phyloP scores from a whole-genome alignment of 2,888 invertebrate species.

The Sturmia bella region DNA sequence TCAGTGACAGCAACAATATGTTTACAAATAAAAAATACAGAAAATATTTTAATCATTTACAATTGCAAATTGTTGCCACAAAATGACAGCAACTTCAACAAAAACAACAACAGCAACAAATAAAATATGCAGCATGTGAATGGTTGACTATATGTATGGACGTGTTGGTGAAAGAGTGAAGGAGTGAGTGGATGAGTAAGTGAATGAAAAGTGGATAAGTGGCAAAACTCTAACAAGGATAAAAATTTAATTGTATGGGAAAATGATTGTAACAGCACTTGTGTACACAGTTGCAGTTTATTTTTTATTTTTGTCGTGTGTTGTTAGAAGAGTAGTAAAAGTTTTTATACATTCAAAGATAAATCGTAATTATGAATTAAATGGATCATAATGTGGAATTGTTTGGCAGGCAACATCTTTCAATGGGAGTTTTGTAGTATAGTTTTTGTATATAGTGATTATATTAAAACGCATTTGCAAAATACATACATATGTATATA shows the following conservation, averaged over 20 bases:
- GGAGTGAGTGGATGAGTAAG: conserved; percentile 38
- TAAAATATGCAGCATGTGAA: conserved; percentile 56
- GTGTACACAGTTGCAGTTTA: conserved; percentile 2
- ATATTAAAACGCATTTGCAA: not conserved
- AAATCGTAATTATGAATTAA: conserved; percentile 6
- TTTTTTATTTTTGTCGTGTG: not conserved
- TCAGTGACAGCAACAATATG: conserved; percentile 72
- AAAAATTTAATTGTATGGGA: conserved; percentile 50
- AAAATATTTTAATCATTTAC: conserved; percentile 60
- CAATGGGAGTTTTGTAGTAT: not conserved
- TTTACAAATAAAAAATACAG: conserved; percentile 44
- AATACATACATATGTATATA: too few species aligned
- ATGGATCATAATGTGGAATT: conserved; percentile 29
- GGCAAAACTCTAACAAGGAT: conserved; percentile 46
- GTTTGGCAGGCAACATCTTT: conserved; percentile 14
- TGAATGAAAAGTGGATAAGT: conserved; percentile 37
- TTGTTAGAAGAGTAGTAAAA: not conserved
- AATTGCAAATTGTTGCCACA: conserved; percentile 62
- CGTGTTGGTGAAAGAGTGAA: conserved; percentile 41
- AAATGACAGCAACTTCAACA: conserved; percentile 58
- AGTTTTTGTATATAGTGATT: not conserved
- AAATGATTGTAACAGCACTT: conserved; percentile 27
- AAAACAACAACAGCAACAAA: conserved; percentile 59
- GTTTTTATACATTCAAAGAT: conserved; percentile 20
- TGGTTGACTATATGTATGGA: conserved; percentile 52